A percentile compares a stretch with the other conserved stretches of the same genome.
phyloP scores from a whole-genome alignment of 2,888 invertebrate genomes.

The Pilophorus perplexus region DNA sequence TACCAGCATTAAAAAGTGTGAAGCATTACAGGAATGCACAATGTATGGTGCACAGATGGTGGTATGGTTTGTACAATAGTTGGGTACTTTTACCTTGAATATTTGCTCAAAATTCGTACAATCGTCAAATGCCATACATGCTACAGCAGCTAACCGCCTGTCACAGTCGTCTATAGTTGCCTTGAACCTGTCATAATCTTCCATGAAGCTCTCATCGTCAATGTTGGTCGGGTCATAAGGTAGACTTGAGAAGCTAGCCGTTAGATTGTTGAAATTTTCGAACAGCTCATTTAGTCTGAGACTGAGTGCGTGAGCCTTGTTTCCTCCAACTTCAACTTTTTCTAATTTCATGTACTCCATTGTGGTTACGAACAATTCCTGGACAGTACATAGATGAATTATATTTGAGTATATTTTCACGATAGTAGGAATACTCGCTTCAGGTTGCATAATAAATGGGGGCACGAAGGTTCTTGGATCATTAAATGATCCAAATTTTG shows the following conservation, averaged over 20 bases:
- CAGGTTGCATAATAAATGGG: too few species aligned
- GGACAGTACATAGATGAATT: slow-evolving; percentile 49
- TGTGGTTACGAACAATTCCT: slow-evolving; percentile 70
- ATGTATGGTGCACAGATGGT: too few species aligned
- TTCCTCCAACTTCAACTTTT: slow-evolving; percentile 74
- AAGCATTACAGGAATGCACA: too few species aligned
- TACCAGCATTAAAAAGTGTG: too few species aligned
- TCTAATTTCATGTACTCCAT: slow-evolving; percentile 83
- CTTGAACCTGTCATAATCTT: slow-evolving; percentile 59
- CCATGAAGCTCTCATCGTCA: slow-evolving; percentile 63
- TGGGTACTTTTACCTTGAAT: slow-evolving; percentile 57
- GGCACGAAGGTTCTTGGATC: too few species aligned
- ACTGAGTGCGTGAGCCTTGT: slow-evolving; percentile 63
- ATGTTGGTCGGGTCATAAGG: slow-evolving; percentile 73
- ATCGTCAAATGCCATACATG: slow-evolving; percentile 78
- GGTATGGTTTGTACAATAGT: neutral
- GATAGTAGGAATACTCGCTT: too few species aligned
- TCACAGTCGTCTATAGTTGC: slow-evolving; percentile 68
- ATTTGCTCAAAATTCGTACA: slow-evolving; percentile 65
- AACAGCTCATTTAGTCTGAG: slow-evolving; percentile 54
- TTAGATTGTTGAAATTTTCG: slow-evolving; percentile 53
- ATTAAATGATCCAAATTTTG: too few species aligned
- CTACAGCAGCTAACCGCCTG: slow-evolving; percentile 72
- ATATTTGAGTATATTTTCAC: too few species aligned
- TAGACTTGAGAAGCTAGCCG: slow-evolving; percentile 55